Evolutionary conservation across 2,888 invertebrate genomes (phyloP), one percentile per base, ranked within the genome.

Genomic region (Cetonia aurata): DNA sequence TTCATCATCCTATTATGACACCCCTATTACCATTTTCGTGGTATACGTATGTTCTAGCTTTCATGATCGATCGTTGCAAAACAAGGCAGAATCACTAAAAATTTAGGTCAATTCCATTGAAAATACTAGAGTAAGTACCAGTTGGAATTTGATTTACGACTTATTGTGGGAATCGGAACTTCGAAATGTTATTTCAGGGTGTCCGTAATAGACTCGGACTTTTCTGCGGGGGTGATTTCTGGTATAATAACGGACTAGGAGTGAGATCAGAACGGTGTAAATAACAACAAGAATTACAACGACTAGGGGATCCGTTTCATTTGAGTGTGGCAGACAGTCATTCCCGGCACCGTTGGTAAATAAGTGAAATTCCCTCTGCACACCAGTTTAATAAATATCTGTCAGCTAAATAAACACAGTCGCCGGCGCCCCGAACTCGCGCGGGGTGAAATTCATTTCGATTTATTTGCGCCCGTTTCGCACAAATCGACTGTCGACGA

Each of bases 311-410:
- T 72, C 72, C 72, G 73, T 73, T 75, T 74, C 74, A 74, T 75
- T 75, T 75, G 73, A 74, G n/a, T 71, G 70, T 72, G 73, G 72
- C 73, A 72, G 71, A 69, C 76, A 75, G 77, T 75, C 78, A 76
- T 75, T 74, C 75, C 69, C 72, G 71, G 74, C 73, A 75, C 75
- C 76, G 77, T 52, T 75, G 74, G 74, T 77, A 79, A 79, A 79
- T 79, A 79, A 78, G 77, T 75, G 77, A 78, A 79, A 79, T 78
- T 79, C 77, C 76, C 77, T 75, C 78, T 73, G 71, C 76, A 75
- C 77, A 74, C 74, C 72, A 75, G 75, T 77, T 66, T 76, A 78
- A 79, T 79, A 79, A 78, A 79, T 79, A 79, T 76, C 78, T 76
- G 79, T 78, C 77, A 73, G 70, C 57, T 66, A 56, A 57, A 65